phyloP scores from a whole-genome alignment of 2,888 invertebrate genomes.

The Aquatica leii region DNA sequence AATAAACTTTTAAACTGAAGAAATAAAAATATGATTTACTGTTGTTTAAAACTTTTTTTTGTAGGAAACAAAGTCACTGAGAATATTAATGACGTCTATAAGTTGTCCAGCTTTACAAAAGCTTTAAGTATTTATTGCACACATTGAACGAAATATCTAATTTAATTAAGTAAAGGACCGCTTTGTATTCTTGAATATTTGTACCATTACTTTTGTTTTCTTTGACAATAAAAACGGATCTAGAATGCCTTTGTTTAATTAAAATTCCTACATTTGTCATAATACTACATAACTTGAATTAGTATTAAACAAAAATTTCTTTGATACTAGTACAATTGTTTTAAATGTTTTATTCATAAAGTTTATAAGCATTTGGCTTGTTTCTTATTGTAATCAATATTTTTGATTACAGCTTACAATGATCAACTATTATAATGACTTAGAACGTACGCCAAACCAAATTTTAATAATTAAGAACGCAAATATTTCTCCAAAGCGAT shows the following conservation, averaged over 20 bases:
- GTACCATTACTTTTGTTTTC: constrained; percentile 11
- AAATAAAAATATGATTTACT: constrained; percentile 30
- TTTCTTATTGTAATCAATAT: too few species aligned
- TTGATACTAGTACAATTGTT: too few species aligned
- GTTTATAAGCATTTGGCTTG: too few species aligned
- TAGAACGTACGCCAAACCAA: too few species aligned
- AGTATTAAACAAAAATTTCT: too few species aligned
- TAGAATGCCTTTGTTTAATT: constrained; percentile 16
- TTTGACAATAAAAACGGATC: neutral
- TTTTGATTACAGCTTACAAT: too few species aligned
- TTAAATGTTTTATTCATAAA: too few species aligned
- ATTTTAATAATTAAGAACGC: too few species aligned
- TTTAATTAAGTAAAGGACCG: constrained; percentile 42
- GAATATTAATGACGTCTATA: constrained; percentile 43
- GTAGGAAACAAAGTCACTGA: constrained; percentile 30
- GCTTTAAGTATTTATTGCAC: constrained; percentile 40
- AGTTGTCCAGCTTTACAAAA: constrained; percentile 39
- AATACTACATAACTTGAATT: too few species aligned
- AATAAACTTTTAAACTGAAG: constrained; percentile 19
- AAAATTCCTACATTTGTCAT: constrained; percentile 14
- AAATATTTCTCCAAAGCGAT: too few species aligned
- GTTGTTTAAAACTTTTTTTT: constrained; percentile 23
- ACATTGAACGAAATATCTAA: constrained; percentile 41
- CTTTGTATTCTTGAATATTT: constrained; percentile 18
- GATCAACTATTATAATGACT: too few species aligned